phyloP scores from a whole-genome alignment of 2,797 vertebrate species.

The Picus viridis region DNA sequence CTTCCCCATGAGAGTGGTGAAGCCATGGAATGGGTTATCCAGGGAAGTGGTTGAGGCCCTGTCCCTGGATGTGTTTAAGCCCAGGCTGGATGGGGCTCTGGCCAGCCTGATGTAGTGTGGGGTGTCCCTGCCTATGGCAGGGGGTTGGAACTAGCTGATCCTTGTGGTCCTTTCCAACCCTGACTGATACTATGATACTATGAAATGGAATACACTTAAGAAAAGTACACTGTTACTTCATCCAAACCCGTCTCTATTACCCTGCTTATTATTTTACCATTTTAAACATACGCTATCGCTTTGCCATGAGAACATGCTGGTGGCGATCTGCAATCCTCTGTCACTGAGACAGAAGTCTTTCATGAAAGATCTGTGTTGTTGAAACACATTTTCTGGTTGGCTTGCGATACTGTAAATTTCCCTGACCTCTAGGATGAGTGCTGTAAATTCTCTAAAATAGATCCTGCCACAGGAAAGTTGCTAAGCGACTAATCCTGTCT shows the following conservation, averaged over 20 bases:
- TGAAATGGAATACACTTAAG: background rate
- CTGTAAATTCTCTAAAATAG: slow-evolving; percentile 57
- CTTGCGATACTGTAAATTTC: slow-evolving; percentile 61
- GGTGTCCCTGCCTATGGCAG: no score
- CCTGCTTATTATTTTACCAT: background rate
- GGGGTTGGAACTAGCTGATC: no score
- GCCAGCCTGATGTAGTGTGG: no score
- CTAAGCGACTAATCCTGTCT: slow-evolving; percentile 67
- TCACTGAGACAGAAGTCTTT: slow-evolving; percentile 37
- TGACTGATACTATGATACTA: no score
- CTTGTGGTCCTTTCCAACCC: no score
- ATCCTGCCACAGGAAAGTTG: slow-evolving; percentile 64
- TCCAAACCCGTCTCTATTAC: background rate
- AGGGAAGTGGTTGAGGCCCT: no score
- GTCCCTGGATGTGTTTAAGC: no score
- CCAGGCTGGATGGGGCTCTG: no score
- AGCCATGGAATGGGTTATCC: no score
- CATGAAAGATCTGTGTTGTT: slow-evolving; percentile 62
- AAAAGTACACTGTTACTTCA: background rate
- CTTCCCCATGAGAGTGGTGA: no score
- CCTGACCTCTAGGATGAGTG: slow-evolving; percentile 64
- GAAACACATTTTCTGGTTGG: slow-evolving; percentile 68
- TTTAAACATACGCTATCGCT: background rate
- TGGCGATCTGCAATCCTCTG: slow-evolving; percentile 37
- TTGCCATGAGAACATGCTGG: slow-evolving; percentile 37